Evolutionary conservation across 1,140 invertebrate genomes (phyloP).

Genomic region (Nilaparvata lugens): DNA sequence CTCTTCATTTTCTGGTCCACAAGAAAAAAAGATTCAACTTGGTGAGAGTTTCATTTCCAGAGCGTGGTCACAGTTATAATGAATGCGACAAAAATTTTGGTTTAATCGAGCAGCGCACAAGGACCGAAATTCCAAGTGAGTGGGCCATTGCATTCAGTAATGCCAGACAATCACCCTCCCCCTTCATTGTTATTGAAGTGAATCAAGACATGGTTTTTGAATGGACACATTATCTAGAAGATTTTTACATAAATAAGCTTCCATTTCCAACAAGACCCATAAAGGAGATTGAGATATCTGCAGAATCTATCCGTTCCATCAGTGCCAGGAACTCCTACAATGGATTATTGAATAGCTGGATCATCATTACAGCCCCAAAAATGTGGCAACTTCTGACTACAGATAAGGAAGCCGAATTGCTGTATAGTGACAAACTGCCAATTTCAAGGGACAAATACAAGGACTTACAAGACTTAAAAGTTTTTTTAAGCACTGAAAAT

Average conservation of each 20-base stretch:
- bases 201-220: neutral
- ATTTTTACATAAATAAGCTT: neutral
- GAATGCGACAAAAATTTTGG: neutral
- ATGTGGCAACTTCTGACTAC: neutral
- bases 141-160: neutral
- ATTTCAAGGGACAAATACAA: neutral
- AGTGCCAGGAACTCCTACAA: neutral
- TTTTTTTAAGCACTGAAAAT: neutral
- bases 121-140: neutral
- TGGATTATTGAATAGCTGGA: neutral
- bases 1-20: neutral
- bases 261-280: neutral
- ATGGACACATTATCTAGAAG: neutral
- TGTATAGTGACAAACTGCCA: neutral
- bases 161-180: neutral
- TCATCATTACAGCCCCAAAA: neutral
- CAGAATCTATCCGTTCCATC: neutral
- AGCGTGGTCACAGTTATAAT: neutral
- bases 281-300: no score
- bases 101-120: neutral
- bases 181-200: neutral
- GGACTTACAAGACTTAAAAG: neutral
- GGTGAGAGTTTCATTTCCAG: neutral
- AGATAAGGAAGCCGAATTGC: neutral
- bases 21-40: neutral